These are phyloP conservation scores for Maconellicoccus hirsutus DNA, from an alignment of 1,140 invertebrate species.

Conservation along the genomic window DNA sequence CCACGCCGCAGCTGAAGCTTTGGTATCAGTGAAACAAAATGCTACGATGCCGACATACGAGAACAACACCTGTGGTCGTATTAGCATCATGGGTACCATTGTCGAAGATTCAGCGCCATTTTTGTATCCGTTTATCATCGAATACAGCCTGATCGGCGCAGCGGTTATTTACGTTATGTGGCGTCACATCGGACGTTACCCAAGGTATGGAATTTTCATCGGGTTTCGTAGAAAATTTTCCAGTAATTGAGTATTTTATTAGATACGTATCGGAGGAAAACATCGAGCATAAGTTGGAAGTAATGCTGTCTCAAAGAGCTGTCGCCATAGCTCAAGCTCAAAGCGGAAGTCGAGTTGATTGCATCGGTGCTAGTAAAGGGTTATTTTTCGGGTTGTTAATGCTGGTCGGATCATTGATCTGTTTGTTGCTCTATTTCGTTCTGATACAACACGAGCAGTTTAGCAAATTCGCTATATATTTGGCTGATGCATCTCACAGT, in stretches of 20 bases:
- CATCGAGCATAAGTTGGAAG: conserved; percentile 68
- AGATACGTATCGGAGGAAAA: conserved; percentile 48
- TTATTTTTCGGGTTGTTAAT: conserved; percentile 86
- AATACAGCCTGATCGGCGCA: conserved; percentile 92
- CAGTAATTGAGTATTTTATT: too few species aligned
- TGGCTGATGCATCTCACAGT: conserved; percentile 82
- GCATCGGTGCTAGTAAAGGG: conserved; percentile 82
- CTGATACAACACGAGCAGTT: conserved; percentile 70
- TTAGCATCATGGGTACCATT: conserved; percentile 86
- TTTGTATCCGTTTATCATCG: conserved; percentile 91
- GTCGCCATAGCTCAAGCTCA: conserved; percentile 69
- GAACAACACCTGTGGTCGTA: conserved; percentile 48
- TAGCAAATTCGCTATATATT: conserved; percentile 69
- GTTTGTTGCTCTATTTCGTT: conserved; percentile 88
- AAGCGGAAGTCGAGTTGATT: conserved; percentile 65
- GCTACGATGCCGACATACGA: background rate
- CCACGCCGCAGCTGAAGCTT: conserved; percentile 25
- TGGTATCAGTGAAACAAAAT: background rate
- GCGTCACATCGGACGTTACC: conserved; percentile 83
- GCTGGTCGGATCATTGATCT: conserved; percentile 81
- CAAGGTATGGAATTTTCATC: conserved; percentile 39
- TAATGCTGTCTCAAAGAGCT: conserved; percentile 67
- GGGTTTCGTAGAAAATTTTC: too few species aligned
- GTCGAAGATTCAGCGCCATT: conserved; percentile 83
- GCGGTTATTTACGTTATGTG: conserved; percentile 97